Conservation (phyloP, 2,113 vertebrate genomes). For the Gracilinanus agilis region DNA sequence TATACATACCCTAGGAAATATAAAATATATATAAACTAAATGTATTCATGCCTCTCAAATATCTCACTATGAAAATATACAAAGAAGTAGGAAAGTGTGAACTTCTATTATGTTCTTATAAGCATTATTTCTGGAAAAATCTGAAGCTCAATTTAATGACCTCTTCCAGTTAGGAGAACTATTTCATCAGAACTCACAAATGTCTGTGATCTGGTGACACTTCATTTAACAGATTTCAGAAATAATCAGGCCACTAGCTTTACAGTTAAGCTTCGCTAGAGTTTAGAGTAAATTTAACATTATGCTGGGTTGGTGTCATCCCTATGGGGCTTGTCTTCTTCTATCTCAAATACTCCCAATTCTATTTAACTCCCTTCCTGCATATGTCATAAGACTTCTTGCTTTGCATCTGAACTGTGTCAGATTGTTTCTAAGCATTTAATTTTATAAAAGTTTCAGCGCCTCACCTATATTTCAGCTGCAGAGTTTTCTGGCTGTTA, state of each 20-base stretch:
- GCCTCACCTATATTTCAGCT: neutral
- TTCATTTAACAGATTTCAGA: neutral
- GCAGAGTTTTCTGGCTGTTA: neutral
- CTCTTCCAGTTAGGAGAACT: neutral
- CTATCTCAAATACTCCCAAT: neutral
- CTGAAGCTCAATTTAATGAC: neutral
- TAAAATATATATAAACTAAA: conserved; percentile 5
- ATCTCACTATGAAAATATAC: neutral
- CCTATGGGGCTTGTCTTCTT: neutral
- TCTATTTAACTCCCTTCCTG: conserved; percentile 11
- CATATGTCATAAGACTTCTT: neutral
- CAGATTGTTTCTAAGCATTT: neutral
- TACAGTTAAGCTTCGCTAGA: neutral
- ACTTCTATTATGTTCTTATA: neutral
- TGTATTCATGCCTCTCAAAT: conserved; percentile 18
- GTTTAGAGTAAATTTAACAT: conserved; percentile 22
- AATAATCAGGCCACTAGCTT: neutral
- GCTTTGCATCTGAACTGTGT: neutral
- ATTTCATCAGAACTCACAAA: conserved; percentile 22
- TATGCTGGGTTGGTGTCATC: conserved; percentile 3
- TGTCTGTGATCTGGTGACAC: neutral
- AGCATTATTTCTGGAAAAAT: conserved; percentile 17
- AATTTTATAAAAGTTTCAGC: neutral
- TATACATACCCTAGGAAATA: neutral
- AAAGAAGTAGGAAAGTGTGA: neutral